Evolutionary conservation across 2,113 vertebrate genomes (phyloP).

Genomic region (Irena cyanogastra): DNA sequence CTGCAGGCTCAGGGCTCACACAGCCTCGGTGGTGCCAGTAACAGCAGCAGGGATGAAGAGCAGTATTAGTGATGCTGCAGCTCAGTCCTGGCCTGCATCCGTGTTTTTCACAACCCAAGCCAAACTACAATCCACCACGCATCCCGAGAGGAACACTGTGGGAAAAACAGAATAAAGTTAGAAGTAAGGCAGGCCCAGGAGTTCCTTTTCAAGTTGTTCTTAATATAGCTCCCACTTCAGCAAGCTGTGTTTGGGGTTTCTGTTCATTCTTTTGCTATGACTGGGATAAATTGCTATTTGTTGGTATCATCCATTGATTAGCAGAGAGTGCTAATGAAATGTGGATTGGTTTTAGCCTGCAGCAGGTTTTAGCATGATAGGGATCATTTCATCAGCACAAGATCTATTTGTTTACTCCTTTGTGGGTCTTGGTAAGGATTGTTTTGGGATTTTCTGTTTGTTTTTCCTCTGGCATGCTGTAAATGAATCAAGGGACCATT

Average conservation of each 20-base stretch:
- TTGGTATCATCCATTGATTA: background rate
- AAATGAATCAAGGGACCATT: background rate
- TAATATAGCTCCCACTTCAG: background rate
- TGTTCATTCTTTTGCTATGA: background rate
- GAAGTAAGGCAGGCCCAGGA: background rate
- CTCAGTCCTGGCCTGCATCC: background rate
- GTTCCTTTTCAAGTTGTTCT: background rate
- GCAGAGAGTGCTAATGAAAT: background rate
- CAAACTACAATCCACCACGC: background rate
- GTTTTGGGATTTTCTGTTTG: background rate
- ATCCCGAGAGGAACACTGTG: background rate
- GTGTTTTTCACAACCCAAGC: background rate
- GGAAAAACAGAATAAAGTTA: background rate
- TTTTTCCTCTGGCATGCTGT: background rate
- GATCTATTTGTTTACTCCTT: background rate
- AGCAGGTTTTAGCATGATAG: background rate
- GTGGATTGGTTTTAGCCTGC: background rate
- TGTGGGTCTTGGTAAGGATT: background rate
- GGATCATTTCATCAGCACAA: background rate
- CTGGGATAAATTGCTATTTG: background rate
- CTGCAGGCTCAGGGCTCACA: rapidly evolving
- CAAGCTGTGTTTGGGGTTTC: background rate
- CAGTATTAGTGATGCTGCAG: background rate
- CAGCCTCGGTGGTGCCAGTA: background rate
- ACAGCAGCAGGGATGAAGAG: background rate